Percentiles rank a stretch among this genome's conserved stretches.
phyloP scores from a whole-genome alignment of 1,140 invertebrate genomes.

The Atta colombica region DNA sequence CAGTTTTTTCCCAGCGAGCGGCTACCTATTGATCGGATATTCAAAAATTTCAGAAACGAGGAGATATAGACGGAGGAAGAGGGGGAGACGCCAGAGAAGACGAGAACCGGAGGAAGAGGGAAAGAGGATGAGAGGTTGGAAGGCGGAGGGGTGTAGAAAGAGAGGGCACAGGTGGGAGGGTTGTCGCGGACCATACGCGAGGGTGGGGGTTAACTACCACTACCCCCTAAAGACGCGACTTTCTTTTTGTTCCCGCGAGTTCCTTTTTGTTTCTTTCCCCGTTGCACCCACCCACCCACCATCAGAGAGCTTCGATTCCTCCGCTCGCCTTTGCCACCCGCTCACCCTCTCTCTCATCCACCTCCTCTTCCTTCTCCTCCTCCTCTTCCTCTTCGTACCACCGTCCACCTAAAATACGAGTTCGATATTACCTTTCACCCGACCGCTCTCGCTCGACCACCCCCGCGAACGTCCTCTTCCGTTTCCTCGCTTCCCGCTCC shows the following conservation, averaged over 20 bases:
- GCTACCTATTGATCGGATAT: conserved; percentile 85
- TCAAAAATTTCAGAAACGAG: conserved; percentile 84
- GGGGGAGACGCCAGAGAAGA: conserved; percentile 61
- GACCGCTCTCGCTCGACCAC: conserved; percentile 69
- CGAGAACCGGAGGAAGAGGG: conserved; percentile 57
- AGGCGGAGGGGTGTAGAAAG: background rate
- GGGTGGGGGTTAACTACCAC: conserved; percentile 76
- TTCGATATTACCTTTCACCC: conserved; percentile 81
- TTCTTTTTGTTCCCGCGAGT: conserved; percentile 75
- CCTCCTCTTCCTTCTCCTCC: conserved; percentile 42
- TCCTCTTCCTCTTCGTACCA: conserved; percentile 62
- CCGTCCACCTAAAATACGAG: conserved; percentile 81
- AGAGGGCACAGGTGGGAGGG: conserved; percentile 28
- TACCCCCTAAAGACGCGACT: conserved; percentile 79
- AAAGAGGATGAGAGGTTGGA: background rate
- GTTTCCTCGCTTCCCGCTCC: conserved; percentile 35
- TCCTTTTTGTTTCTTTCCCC: conserved; percentile 78
- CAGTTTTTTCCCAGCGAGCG: conserved; percentile 80
- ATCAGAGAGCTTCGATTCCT: conserved; percentile 63
- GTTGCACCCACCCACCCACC: conserved; percentile 61
- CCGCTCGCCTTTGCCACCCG: conserved; percentile 65
- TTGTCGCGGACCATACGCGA: conserved; percentile 71
- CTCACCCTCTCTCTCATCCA: conserved; percentile 68
- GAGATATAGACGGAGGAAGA: conserved; percentile 69
- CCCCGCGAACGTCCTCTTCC: conserved; percentile 58